Conservation (phyloP, 2,113 vertebrate genomes). For the Lethenteron reissneri region DNA sequence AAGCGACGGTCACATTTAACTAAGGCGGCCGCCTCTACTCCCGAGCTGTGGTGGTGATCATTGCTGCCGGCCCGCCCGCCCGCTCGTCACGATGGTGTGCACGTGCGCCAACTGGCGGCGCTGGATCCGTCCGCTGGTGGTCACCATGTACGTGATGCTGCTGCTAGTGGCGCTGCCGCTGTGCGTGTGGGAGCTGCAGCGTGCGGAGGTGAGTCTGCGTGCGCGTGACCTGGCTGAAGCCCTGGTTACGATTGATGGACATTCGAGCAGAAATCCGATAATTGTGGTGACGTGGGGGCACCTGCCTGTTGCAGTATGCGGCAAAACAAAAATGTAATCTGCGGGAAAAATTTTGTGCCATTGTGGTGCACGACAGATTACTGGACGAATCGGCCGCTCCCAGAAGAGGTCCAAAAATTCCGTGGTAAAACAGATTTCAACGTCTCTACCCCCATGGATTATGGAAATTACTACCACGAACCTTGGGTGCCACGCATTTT, state of each 20-base stretch:
- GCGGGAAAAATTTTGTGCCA: background rate
- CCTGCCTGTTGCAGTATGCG: background rate
- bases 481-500: no score
- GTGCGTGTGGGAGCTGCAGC: slow-evolving; percentile 69
- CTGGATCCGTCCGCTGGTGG: slow-evolving; percentile 74
- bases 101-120: slow-evolving; percentile 78
- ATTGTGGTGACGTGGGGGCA: background rate
- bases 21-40: no score
- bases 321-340: background rate
- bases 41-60: no score
- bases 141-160: slow-evolving; percentile 46
- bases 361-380: background rate
- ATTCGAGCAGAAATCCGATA: background rate
- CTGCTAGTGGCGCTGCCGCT: slow-evolving; percentile 53
- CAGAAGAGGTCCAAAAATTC: no score
- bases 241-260: no score
- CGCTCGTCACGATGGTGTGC: slow-evolving; percentile 39
- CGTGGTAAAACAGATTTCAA: no score
- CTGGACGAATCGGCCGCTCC: no score
- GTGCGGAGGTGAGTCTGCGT: slow-evolving; percentile 39
- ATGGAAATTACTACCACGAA: no score
- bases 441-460: no score
- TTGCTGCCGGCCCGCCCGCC: no score
- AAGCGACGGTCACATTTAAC: no score
- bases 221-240: background rate